Base-by-base conservation (phyloP, 2,797 vertebrate genomes). In the Furcifer pardalis region DNA sequence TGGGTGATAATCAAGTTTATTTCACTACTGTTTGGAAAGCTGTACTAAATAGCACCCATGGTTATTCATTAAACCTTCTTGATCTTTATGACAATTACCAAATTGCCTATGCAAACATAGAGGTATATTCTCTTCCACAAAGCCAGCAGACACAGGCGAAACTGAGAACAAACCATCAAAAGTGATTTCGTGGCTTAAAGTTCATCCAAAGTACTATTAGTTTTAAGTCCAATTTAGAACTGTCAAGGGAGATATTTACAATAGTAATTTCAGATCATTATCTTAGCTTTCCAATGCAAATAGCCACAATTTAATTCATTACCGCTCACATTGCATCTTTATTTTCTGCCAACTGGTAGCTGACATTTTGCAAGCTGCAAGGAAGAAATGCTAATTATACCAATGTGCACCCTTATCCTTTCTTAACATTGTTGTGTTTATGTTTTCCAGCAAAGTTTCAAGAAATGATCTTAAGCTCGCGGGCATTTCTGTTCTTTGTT, bases 231-330 rank as follows among this genome's bases (percentile, higher is more conserved):
- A 96, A 96, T 96, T 96, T 94, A 94, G 90, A 95, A 91, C 94
- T 96, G 96, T 96, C 96, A 94, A 91, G 95, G 92, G 95, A 92
- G 94, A 95, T 96, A 96, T 96, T 95, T 96, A 96, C 95, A 95
- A 95, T 96, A 94, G 95, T 93, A 95, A 95, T 96, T 95, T 95
- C 91, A 94, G 94, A 95, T 96, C 94, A 95, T 96, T 96, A 96
- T 96, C 95, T 94, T 92, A 95, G 91, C 95, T 96, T 96, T 96
- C 95, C 95, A 93, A 96, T 96, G 96, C 95, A 96, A 96, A 96
- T 96, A 95, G 93, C 94, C 95, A 95, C 95, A 93, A 93, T 95
- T 96, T 96, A 96, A 96, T 96, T 96, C 95, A 95, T 96, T 96
- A 96, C 95, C 93, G 93, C 95, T 94, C 94, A 91, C 96, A 94